A percentile compares a stretch with the other conserved stretches of the same genome.
phyloP scores from a whole-genome alignment of 2,113 vertebrate species.

The Poecilia latipinna region DNA sequence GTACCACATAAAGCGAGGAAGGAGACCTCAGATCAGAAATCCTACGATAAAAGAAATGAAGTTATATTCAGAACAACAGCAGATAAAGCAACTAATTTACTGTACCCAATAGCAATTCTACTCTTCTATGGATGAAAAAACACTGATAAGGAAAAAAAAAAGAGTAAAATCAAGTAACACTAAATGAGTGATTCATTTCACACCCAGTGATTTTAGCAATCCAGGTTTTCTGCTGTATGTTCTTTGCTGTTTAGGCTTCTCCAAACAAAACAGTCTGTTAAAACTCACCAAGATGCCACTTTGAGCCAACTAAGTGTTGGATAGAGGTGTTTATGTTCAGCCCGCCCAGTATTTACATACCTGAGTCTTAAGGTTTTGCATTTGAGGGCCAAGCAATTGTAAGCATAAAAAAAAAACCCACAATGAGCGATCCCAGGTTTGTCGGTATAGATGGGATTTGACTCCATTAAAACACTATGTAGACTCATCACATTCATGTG shows the following conservation, averaged over 20 bases:
- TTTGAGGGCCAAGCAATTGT: conserved; percentile 5
- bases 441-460: no score
- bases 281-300: conserved; percentile 73
- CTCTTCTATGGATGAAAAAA: conserved; percentile 16
- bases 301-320: conserved; percentile 57
- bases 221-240: no score
- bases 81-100: not conserved
- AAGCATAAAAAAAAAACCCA: conserved; percentile 1
- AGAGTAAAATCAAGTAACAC: conserved; percentile 51
- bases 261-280: conserved; percentile 76
- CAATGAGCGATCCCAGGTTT: no score
- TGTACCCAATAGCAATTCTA: not conserved
- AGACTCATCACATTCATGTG: no score
- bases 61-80: not conserved
- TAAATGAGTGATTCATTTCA: conserved; percentile 68
- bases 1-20: not conserved
- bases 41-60: not conserved
- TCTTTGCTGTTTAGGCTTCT: conserved; percentile 35
- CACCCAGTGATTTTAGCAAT: conserved; percentile 4
- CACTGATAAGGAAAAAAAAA: conserved; percentile 23
- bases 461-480: no score
- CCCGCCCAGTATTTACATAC: conserved; percentile 42
- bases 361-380: not conserved
- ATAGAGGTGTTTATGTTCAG: conserved; percentile 64
- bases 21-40: not conserved